Evolutionary conservation across 92 coral and sea anemone species (phyloP), one percentile per base, ranked within the genome.

Genomic region (Siderastrea siderea): DNA sequence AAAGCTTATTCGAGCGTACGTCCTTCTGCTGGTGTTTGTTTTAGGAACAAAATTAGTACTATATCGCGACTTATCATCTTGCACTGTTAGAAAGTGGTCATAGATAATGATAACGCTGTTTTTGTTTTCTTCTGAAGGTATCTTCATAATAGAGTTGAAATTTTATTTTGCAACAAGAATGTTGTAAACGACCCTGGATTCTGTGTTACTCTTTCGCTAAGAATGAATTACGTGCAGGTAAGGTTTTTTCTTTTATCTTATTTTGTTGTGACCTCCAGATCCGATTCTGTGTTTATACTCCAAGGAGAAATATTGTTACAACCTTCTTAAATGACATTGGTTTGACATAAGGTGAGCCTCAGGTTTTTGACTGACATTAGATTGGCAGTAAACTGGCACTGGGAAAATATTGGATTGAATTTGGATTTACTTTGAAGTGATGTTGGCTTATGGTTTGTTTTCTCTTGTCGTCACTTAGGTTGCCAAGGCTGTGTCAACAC

Each of bases 181-280:
- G 66, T 90, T 64, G 92, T 88, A 16, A 91, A 82, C 47, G 99
- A 97, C 80, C 93, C 98, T 63, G 99, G 99, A 7, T 97, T 97
- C 86, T 90, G 94, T 61, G 93, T 97, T 4, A 89, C 87, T 63
- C 91, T 97, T 47, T 96, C 98, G 15, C 91, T 84, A 71, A 84
- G 98, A 54, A 97, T 97, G 99, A 96, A 91, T 83, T 97, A 97
- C 80, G 92, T 87, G 86, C 96, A 96, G 99, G 99, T 96, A 84
- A 5, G 38, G 52, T 3, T 44, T 6, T 17, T 62, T 46, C 11
- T 44, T 8, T 51, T 2, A 16, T 16, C n/a, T 62, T 62, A 16
- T 66, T 11, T 19, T 2, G 13, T 13, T 62, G 15, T n/a, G 17
- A 9, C n/a, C 67, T 9, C n/a, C 9, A n/a, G 6, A 15, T 13